Evolutionary conservation across 2,797 vertebrate genomes (phyloP).

Genomic region (Gymnoscopelus microlampas): DNA sequence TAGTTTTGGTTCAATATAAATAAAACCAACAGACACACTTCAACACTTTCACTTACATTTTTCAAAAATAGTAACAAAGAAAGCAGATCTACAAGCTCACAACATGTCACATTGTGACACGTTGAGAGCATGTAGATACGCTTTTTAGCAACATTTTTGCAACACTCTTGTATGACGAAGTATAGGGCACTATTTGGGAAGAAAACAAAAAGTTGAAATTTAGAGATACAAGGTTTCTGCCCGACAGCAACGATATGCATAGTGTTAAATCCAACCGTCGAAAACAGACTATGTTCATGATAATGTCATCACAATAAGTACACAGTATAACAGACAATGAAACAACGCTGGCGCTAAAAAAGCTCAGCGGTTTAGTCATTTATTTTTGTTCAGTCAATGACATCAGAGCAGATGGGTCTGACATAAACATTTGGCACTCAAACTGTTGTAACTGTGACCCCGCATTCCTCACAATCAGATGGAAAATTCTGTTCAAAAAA

Average conservation of each 20-base stretch:
- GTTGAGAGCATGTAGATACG: too few species aligned
- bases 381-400: conserved; percentile 50
- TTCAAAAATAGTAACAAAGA: too few species aligned
- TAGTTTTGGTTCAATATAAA: too few species aligned
- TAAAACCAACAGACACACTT: too few species aligned
- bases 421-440: conserved; percentile 52
- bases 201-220: too few species aligned
- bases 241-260: not conserved
- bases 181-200: too few species aligned
- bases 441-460: conserved; percentile 44
- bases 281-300: not conserved
- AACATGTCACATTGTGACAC: too few species aligned
- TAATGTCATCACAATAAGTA: not conserved
- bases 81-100: too few species aligned
- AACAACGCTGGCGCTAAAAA: conserved; percentile 19
- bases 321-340: conserved; percentile 7
- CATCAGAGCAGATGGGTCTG: conserved; percentile 62
- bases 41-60: too few species aligned
- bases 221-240: too few species aligned
- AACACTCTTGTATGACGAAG: too few species aligned
- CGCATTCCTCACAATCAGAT: conserved; percentile 36
- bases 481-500: conserved; percentile 27
- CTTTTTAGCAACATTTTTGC: too few species aligned
- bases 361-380: conserved; percentile 53
- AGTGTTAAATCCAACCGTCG: conserved; percentile 9